Conservation (phyloP, 2,888 invertebrate species). For the Dryocosmus kuriphilus region DNA sequence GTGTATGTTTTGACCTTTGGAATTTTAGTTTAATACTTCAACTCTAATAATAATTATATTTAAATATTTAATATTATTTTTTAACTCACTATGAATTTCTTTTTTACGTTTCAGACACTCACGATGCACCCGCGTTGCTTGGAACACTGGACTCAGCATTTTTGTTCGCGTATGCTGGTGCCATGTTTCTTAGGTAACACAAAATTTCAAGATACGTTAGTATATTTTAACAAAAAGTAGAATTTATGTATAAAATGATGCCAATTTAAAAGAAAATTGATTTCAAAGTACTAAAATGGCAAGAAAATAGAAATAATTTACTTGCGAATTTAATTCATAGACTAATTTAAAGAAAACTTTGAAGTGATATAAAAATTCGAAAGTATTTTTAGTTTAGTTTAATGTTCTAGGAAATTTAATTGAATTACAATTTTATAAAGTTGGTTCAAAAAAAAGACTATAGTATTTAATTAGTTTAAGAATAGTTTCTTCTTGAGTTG, state of each 20-base stretch:
- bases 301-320: no score
- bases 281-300: no score
- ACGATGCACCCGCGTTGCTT: slow-evolving; percentile 87
- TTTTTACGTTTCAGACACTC: slow-evolving; percentile 79
- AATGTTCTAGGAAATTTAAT: background rate
- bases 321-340: no score
- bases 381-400: background rate
- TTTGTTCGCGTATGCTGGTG: slow-evolving; percentile 93
- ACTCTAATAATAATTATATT: slow-evolving; percentile 49
- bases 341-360: no score
- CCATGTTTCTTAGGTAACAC: slow-evolving; percentile 89
- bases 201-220: background rate
- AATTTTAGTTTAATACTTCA: slow-evolving; percentile 35
- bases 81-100: slow-evolving; percentile 39
- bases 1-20: slow-evolving; percentile 9
- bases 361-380: background rate
- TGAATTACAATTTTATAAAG: no score
- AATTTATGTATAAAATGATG: no score
- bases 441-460: no score
- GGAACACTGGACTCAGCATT: slow-evolving; percentile 95
- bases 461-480: no score
- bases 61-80: background rate
- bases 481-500: no score
- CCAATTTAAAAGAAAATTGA: no score
- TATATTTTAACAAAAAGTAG: no score